Evolutionary conservation across 1,140 invertebrate species (phyloP), one percentile per base, ranked within the genome.

Genomic region (Eufriesea mexicana): DNA sequence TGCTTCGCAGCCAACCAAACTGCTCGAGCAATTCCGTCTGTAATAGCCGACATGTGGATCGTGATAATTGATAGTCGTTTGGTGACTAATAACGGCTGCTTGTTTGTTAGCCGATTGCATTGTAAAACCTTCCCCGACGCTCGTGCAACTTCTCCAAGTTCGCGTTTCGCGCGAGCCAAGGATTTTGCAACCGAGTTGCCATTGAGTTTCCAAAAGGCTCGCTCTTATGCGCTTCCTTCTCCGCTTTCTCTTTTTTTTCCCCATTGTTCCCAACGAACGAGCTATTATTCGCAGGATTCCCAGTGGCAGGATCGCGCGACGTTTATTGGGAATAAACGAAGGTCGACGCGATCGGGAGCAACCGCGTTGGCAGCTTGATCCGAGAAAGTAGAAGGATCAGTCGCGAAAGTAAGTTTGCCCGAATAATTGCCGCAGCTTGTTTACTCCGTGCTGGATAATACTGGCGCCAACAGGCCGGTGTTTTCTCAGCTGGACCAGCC

Each of bases 401-500:
- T 12, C 67, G 64, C 8, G 51, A 54, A 25, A 49, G n/a, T 51
- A 45, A 45, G 59, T 54, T 28, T 42, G 42, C 2, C 35, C 59
- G 72, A 81, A 76, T 57, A 45, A 81, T 67, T 64, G 45, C 7
- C 18, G 20, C 49, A 0, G 35, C 20, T 68, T 82, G 79, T 82
- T 77, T 78, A 70, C 75, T 62, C 47, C 28, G 18, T 1, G 66
- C 9, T 62, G 74, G 75, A 84, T 71, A 84, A 84, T 49, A 74
- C 45, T 2, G 72, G 71, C 82, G 82, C 82, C 77, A 57, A 66
- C 51, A 18, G 23, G 64, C 68, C 62, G 78, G 25, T 81, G 78
- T 84, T 84, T 84, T 84, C 83, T 73, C 83, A 84, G 83, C 83
- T 84, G 83, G 83, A 84, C 70, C 83, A 81, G 68, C 82, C 57